phyloP scores from a whole-genome alignment of 2,113 vertebrate genomes.

The Acanthisitta chloris region DNA sequence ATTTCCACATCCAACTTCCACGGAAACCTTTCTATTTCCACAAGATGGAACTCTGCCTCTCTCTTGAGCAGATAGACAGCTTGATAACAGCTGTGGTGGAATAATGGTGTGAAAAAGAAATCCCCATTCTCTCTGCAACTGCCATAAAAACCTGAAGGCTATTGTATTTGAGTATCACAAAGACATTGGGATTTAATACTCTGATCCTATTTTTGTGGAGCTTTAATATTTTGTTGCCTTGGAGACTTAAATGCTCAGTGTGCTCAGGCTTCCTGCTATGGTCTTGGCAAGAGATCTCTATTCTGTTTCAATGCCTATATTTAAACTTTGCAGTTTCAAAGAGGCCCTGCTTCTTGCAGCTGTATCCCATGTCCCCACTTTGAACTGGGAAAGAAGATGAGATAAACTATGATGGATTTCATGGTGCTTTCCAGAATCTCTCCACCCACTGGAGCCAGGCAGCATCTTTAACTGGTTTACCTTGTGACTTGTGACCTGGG shows the following conservation, averaged over 20 bases:
- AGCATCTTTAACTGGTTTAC: neutral
- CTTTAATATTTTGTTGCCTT: constrained; percentile 65
- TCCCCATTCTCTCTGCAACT: neutral
- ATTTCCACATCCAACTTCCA: neutral
- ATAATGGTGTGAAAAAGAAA: constrained; percentile 24
- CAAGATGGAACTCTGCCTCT: neutral
- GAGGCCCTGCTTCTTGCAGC: constrained; percentile 4
- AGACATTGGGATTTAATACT: constrained; percentile 26
- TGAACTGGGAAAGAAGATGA: neutral
- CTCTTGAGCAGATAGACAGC: neutral
- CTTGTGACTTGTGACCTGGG: neutral
- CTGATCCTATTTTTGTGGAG: constrained; percentile 39
- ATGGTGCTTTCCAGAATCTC: neutral
- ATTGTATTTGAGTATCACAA: constrained; percentile 19
- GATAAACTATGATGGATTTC: neutral
- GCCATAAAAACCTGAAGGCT: constrained; percentile 35
- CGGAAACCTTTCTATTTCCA: neutral
- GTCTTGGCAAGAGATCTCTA: constrained; percentile 36
- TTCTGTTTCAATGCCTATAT: constrained; percentile 10
- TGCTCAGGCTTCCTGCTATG: constrained; percentile 50
- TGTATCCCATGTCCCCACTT: constrained; percentile 9
- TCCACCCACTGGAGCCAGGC: neutral
- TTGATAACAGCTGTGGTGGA: constrained; percentile 1
- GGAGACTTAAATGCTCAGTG: constrained; percentile 18
- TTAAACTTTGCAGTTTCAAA: constrained; percentile 40